Percentiles rank a stretch among this genome's conserved stretches.
These are phyloP conservation scores for Porites australiensis DNA, from an alignment of 64 coral and sea anemone genomes.

Conservation along the genomic window DNA sequence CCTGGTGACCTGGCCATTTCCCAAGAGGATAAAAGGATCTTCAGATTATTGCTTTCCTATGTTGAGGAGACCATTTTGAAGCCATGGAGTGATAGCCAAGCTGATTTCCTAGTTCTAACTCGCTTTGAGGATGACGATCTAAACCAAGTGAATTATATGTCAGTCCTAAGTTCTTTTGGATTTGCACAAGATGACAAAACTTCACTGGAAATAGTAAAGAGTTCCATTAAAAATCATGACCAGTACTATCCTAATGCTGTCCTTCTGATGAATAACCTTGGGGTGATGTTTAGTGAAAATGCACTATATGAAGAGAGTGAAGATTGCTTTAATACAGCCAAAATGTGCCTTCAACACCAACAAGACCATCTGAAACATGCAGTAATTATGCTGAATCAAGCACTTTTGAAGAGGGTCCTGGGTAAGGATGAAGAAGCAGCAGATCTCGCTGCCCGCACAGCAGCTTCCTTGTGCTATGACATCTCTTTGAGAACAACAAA, in stretches of 20 bases:
- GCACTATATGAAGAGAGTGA: neutral
- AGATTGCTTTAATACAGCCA: neutral
- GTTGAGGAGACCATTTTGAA: neutral
- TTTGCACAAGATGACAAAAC: neutral
- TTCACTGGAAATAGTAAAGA: neutral
- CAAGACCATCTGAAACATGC: neutral
- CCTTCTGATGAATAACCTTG: constrained; percentile 5
- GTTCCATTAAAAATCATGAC: too few species aligned
- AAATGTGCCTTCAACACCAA: neutral
- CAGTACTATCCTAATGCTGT: neutral
- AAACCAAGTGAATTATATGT: neutral
- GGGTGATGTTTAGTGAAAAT: neutral
- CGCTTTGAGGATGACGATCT: neutral
- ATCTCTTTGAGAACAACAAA: neutral
- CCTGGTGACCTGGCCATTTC: too few species aligned
- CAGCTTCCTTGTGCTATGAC: neutral
- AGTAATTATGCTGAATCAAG: neutral
- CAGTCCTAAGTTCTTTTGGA: neutral
- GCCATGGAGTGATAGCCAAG: neutral
- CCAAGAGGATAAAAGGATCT: too few species aligned
- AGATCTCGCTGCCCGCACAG: neutral
- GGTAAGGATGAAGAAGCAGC: neutral
- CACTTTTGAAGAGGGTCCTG: neutral
- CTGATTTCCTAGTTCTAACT: neutral
- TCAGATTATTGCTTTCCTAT: too few species aligned